Evolutionary conservation across 2,888 invertebrate species (phyloP).

Genomic region (Aelia acuminata): DNA sequence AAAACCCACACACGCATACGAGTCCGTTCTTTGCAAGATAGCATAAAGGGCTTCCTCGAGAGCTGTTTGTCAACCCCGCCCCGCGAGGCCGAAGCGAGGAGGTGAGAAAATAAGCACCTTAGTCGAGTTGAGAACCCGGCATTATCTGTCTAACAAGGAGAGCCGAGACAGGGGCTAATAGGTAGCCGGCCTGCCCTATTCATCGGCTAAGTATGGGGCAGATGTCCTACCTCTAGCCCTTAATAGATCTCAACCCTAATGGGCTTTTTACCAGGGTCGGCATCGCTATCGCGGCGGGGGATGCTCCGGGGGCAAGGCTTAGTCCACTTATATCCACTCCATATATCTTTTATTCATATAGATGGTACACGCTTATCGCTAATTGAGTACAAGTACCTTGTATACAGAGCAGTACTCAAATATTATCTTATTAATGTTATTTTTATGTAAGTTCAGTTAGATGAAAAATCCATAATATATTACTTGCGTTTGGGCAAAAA

Average conservation of each 20-base stretch:
- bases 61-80: slow-evolving; percentile 16
- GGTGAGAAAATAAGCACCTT: neutral
- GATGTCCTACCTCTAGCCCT: slow-evolving; percentile 21
- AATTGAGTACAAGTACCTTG: neutral
- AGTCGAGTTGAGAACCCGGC: slow-evolving; percentile 19
- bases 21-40: neutral
- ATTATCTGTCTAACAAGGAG: slow-evolving; percentile 57
- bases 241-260: slow-evolving; percentile 49
- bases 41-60: neutral
- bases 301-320: neutral
- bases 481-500: no score
- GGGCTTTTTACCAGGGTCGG: slow-evolving; percentile 32
- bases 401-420: no score
- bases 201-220: slow-evolving; percentile 47
- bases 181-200: slow-evolving; percentile 36
- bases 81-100: neutral
- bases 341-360: neutral
- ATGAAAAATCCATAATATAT: no score
- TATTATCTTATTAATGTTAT: neutral
- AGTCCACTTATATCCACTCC: neutral
- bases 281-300: neutral
- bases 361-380: neutral
- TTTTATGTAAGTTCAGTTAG: no score
- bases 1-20: neutral
- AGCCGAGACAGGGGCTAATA: slow-evolving; percentile 25